Conservation (phyloP, 1,140 invertebrate species). For the Sminthurides bifidus region DNA sequence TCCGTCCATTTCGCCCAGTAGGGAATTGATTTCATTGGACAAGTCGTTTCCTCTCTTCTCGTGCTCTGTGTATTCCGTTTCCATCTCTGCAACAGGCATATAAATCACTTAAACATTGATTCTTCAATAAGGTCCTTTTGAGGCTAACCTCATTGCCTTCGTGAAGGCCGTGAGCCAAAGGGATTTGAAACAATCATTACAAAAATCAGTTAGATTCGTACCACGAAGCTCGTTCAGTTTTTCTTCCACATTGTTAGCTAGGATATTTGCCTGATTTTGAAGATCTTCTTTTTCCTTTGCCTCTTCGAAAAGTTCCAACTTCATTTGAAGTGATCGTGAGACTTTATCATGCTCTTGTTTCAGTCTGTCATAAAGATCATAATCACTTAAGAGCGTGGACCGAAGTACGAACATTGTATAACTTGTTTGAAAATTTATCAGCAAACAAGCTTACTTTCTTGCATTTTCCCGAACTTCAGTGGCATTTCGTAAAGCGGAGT, state of each 20-base stretch:
- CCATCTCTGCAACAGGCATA: constrained; percentile 40
- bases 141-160: not conserved
- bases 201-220: constrained; percentile 29
- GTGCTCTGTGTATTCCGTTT: constrained; percentile 40
- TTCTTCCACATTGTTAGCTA: constrained; percentile 59
- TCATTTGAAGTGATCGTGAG: constrained; percentile 45
- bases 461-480: constrained; percentile 44
- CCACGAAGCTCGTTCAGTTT: constrained; percentile 61
- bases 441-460: constrained; percentile 17
- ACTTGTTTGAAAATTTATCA: not conserved
- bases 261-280: constrained; percentile 56
- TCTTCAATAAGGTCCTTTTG: not conserved
- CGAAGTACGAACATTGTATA: not conserved
- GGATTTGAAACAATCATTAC: not conserved
- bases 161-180: not conserved
- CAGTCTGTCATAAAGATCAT: constrained; percentile 38
- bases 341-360: constrained; percentile 48
- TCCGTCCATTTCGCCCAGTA: constrained; percentile 41
- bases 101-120: constrained; percentile 13
- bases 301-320: constrained; percentile 48
- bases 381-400: not conserved
- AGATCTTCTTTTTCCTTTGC: constrained; percentile 59
- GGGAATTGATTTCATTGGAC: constrained; percentile 36
- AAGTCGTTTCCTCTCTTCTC: constrained; percentile 39
- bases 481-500: constrained; percentile 44